phyloP scores from a whole-genome alignment of 2,797 vertebrate genomes.

The Zalophus californianus region DNA sequence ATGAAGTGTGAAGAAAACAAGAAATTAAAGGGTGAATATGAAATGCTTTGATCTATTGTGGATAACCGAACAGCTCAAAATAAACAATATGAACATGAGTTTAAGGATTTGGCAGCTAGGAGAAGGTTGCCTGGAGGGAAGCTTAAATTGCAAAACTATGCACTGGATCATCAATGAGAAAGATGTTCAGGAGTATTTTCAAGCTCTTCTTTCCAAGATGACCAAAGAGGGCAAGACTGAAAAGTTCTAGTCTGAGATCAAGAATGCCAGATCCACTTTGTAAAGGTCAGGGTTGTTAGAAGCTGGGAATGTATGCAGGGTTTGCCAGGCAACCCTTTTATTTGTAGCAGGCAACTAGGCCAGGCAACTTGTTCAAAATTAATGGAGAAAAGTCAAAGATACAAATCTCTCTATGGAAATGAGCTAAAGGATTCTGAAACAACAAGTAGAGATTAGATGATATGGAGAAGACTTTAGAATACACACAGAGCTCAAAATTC shows the following conservation, averaged over 20 bases:
- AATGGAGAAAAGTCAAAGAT: constrained; percentile 92
- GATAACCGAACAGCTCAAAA: constrained; percentile 93
- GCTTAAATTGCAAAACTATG: constrained; percentile 96
- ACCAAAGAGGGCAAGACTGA: background rate
- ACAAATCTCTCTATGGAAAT: constrained; percentile 93
- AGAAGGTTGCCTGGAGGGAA: constrained; percentile 96
- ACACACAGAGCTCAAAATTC: constrained; percentile 94
- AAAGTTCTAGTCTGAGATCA: background rate
- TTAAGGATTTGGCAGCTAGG: constrained; percentile 93
- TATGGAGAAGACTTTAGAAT: constrained; percentile 92
- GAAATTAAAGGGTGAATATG: constrained; percentile 92
- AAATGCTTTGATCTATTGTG: constrained; percentile 93
- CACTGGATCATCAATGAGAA: constrained; percentile 90
- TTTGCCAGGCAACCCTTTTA: background rate
- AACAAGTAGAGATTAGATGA: constrained; percentile 91
- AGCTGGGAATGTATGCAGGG: background rate
- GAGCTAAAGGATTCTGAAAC: constrained; percentile 93
- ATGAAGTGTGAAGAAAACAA: constrained; percentile 93
- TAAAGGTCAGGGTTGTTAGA: background rate
- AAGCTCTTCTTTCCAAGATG: background rate
- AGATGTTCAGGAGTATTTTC: background rate
- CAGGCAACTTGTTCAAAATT: background rate
- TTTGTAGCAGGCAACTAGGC: background rate
- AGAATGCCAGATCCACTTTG: background rate
- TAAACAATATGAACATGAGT: constrained; percentile 94